A percentile compares a stretch with the other conserved stretches of the same genome.
phyloP scores from a whole-genome alignment of 2,797 vertebrate genomes.

The Melanotaenia nigrans region DNA sequence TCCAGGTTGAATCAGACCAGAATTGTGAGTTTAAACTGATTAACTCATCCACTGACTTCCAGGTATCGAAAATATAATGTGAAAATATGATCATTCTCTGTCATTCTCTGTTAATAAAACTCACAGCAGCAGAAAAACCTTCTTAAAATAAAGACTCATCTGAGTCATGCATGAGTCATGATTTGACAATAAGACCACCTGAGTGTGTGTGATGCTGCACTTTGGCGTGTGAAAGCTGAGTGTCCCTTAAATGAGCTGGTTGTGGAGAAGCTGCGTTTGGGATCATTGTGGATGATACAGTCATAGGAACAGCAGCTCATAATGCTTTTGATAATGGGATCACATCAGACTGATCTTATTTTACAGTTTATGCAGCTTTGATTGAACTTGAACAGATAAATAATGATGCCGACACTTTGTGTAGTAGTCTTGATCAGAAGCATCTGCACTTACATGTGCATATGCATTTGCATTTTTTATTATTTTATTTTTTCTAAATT shows the following conservation, averaged over 20 bases:
- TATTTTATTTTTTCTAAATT: too few relatives aligned
- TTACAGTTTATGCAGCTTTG: background rate
- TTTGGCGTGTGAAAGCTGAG: background rate
- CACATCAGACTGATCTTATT: background rate
- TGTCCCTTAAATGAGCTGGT: background rate
- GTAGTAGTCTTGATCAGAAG: too few relatives aligned
- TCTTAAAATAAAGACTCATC: constrained; percentile 3
- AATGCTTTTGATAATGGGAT: background rate
- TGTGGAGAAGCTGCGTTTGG: background rate
- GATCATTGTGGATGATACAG: background rate
- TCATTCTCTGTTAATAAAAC: too few relatives aligned
- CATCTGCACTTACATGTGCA: too few relatives aligned
- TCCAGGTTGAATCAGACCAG: background rate
- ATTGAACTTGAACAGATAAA: background rate
- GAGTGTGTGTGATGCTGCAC: constrained; percentile 9
- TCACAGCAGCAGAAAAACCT: background rate
- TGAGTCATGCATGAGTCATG: constrained; percentile 8
- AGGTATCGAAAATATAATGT: too few relatives aligned
- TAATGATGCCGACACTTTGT: background rate
- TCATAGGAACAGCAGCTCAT: background rate
- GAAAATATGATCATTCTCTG: too few relatives aligned
- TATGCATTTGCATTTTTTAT: too few relatives aligned
- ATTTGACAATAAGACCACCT: background rate
- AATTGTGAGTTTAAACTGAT: too few relatives aligned
- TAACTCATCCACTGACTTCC: too few relatives aligned